phyloP scores from a whole-genome alignment of 2,888 invertebrate species.

The Sinohyriopsis cumingii region DNA sequence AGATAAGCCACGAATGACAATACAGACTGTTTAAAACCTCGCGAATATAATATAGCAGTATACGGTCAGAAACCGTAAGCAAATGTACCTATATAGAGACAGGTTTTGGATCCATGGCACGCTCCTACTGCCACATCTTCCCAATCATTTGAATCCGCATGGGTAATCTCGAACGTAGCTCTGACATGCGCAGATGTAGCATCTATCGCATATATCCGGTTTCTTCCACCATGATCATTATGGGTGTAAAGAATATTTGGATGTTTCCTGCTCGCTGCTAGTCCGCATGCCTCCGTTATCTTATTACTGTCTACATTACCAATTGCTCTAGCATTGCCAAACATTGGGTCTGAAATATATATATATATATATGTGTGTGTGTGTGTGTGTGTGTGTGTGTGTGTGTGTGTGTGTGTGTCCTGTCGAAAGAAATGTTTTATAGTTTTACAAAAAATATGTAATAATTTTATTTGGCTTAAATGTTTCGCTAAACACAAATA shows the following conservation, averaged over 20 bases:
- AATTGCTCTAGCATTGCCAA: conserved; percentile 5
- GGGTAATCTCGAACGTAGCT: conserved; percentile 22
- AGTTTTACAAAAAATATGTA: too few relatives aligned
- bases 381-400: too few relatives aligned
- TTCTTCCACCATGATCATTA: conserved; percentile 39
- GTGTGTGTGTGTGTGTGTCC: too few relatives aligned
- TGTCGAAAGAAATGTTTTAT: too few relatives aligned
- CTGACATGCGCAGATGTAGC: conserved; percentile 19
- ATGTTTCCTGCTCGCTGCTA: conserved; percentile 36
- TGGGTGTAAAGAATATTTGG: conserved; percentile 35
- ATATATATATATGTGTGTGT: too few relatives aligned
- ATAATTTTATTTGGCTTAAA: too few relatives aligned
- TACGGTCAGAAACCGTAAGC: too few relatives aligned
- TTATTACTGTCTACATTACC: conserved; percentile 13
- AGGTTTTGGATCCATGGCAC: conserved; percentile 8
- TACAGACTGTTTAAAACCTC: too few relatives aligned
- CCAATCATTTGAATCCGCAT: conserved; percentile 34
- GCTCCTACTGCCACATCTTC: conserved; percentile 44
- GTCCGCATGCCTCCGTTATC: conserved; percentile 38
- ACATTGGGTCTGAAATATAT: conserved; percentile 1
- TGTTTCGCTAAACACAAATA: too few relatives aligned
- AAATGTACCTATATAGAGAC: too few relatives aligned
- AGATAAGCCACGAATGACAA: too few relatives aligned
- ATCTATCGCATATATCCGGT: conserved; percentile 27
- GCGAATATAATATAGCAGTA: too few relatives aligned